These are phyloP conservation scores for Zygothrica quintamaculata DNA, from an alignment of 2,888 invertebrate genomes.

Conservation along the genomic window DNA sequence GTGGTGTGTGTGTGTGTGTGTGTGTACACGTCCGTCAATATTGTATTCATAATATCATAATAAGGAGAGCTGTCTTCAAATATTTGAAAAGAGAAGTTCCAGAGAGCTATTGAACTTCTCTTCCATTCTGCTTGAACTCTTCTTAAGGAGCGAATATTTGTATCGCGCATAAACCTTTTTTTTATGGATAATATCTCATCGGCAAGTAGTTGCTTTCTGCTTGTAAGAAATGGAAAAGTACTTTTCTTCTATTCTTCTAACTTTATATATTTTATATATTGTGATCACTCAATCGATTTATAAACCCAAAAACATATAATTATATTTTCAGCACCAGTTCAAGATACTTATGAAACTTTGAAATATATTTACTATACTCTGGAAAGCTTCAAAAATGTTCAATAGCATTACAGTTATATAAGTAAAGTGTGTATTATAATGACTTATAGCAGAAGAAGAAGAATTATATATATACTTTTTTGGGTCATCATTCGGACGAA, in stretches of 20 bases:
- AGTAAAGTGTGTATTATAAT: too few species aligned
- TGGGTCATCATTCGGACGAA: conserved; percentile 16
- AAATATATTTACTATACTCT: conserved; percentile 2
- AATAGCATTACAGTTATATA: conserved; percentile 14
- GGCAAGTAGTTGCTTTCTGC: too few species aligned
- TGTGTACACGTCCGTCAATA: conserved; percentile 26
- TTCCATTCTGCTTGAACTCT: background rate
- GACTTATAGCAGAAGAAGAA: background rate
- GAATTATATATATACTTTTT: conserved; percentile 8
- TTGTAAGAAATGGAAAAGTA: too few species aligned
- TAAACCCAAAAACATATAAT: conserved; percentile 54
- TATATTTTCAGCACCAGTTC: conserved; percentile 15
- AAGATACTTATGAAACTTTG: background rate
- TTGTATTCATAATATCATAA: background rate
- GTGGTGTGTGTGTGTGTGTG: background rate
- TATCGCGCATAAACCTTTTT: conserved; percentile 15
- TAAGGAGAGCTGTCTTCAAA: too few species aligned
- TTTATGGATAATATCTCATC: too few species aligned
- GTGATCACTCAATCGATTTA: conserved; percentile 43
- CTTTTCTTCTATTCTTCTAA: conserved; percentile 22
- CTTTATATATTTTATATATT: too few species aligned
- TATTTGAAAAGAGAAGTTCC: too few species aligned
- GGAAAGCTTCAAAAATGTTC: background rate
- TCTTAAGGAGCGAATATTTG: too few species aligned
- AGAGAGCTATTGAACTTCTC: too few species aligned